Percentiles rank a stretch among this genome's conserved stretches.
phyloP scores from a whole-genome alignment of 2,113 vertebrate genomes.

The Callaeas wilsoni region DNA sequence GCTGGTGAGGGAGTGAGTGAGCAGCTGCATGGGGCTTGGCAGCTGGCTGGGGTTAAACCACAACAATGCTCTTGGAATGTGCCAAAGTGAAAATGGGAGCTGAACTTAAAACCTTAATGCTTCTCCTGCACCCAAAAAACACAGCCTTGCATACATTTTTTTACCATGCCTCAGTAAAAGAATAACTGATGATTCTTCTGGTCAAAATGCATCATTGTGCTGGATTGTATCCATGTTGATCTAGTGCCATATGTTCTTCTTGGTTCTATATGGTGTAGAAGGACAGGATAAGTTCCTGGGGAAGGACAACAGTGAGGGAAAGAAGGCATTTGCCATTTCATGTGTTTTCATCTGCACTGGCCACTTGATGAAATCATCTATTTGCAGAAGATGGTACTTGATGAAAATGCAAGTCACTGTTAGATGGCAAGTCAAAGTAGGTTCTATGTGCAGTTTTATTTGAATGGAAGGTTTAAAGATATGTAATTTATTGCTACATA shows the following conservation, averaged over 20 bases:
- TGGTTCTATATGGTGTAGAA: background rate
- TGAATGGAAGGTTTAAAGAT: background rate
- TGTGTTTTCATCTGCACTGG: background rate
- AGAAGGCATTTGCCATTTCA: background rate
- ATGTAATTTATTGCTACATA: background rate
- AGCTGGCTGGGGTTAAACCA: background rate
- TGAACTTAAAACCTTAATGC: background rate
- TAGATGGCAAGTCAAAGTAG: background rate
- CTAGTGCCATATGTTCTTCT: background rate
- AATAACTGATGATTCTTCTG: background rate
- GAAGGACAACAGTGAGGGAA: background rate
- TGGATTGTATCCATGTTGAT: background rate
- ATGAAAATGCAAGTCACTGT: background rate
- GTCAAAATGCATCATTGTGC: background rate
- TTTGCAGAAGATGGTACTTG: background rate
- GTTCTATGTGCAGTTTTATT: background rate
- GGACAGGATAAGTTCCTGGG: background rate
- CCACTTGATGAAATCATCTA: background rate
- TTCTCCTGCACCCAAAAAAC: background rate
- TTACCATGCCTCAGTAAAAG: background rate
- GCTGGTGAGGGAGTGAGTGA: background rate
- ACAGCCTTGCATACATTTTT: background rate
- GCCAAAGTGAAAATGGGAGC: background rate
- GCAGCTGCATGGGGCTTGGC: accelerated
- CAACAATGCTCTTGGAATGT: background rate